Base-by-base conservation (phyloP, 2,797 vertebrate species). In the Neostethus bicornis region DNA sequence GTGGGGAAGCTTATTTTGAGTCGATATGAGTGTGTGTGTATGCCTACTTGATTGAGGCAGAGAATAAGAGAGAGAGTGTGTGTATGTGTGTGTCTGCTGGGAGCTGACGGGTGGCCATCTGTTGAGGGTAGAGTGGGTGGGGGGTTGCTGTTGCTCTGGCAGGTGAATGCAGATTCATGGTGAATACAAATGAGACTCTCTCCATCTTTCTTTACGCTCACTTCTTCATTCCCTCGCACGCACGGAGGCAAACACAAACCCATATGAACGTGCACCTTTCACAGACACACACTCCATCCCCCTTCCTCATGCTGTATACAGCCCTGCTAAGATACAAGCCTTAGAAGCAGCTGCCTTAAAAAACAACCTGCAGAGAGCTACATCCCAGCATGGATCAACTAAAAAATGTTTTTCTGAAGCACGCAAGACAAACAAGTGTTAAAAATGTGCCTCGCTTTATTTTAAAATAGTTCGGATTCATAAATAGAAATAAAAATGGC, bases 121-220 rank as follows among this genome's bases (percentile, higher is more conserved):
- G 91, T 91, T 92, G 88, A 90, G 89, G 85, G 87, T 88, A 86
- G 84, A 89, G 89, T 87, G 85, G 85, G 88, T 89, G 89, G 85
- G 87, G 87, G 90, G 86, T 83, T 89, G 87, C 83, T 87, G 84
- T 86, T 87, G 91, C 93, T 88, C 82, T 95, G 94, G 93, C 93
- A 96, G 95, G 95, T 97, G 95, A 97, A 93, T 91, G 84, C 61
- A 93, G 85, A 91, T 92, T 89, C 89, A 14, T 91, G 72, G 91
- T 94, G 95, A 96, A 96, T 97, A 93, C 94, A 94, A 95, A 98
- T 97, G 91, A 96, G 87, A 66, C 73, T 47, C 81, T 77, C 74
- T 66, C 71, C 47, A 71, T 72, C 74, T 67, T 66, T 68, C 67
- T 73, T 66, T 66, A n/a, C 45, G 4, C 70, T 79, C 28, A 23